These are phyloP conservation scores for Neotoxoptera formosana DNA, from an alignment of 1,140 invertebrate genomes.

Conservation along the genomic window DNA sequence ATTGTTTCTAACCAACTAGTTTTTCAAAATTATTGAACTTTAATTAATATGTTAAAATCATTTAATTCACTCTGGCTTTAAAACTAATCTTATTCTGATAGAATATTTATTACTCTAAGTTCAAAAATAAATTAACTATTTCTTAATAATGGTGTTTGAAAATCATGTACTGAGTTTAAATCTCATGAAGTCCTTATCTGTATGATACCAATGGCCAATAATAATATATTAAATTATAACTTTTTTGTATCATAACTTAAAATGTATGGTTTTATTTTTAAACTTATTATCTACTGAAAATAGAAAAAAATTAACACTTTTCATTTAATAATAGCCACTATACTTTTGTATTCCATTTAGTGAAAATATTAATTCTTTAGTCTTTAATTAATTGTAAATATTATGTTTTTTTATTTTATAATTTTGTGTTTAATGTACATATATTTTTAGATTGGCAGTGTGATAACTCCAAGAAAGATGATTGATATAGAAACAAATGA, in stretches of 20 bases:
- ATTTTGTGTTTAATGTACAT: not conserved
- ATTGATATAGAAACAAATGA: constrained; percentile 57
- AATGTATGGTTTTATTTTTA: not conserved
- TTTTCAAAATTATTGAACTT: not conserved
- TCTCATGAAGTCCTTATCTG: not conserved
- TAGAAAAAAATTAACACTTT: not conserved
- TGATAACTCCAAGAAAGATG: constrained; percentile 58
- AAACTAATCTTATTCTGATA: not conserved
- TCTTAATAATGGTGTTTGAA: not conserved
- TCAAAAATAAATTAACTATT: not conserved
- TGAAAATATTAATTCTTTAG: not conserved
- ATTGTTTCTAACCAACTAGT: not conserved
- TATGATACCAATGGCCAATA: not conserved
- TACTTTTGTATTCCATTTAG: not conserved
- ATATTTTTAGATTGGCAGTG: constrained; percentile 58
- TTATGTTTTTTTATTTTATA: not conserved
- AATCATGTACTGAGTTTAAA: not conserved
- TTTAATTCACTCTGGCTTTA: not conserved
- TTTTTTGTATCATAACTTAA: not conserved
- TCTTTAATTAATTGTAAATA: not conserved
- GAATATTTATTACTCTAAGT: not conserved
- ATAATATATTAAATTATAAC: not conserved
- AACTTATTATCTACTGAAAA: not conserved
- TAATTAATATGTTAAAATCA: not conserved
- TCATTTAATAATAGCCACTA: not conserved